phyloP scores from a whole-genome alignment of 2,797 vertebrate species.

The Trachops cirrhosus region DNA sequence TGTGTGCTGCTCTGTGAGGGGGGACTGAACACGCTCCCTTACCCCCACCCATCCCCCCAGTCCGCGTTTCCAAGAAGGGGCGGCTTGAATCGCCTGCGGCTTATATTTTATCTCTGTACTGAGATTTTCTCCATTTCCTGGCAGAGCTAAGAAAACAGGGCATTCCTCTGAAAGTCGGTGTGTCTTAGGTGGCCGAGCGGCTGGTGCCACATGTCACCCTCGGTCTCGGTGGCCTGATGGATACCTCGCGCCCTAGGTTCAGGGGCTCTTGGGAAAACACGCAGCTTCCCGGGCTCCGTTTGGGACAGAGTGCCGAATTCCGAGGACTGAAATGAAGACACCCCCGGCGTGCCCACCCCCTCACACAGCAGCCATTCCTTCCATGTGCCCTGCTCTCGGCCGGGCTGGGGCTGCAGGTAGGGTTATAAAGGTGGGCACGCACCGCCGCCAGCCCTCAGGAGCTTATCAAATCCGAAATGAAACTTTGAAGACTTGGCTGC shows the following conservation, averaged over 20 bases:
- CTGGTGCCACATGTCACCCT: background rate
- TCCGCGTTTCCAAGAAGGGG: background rate
- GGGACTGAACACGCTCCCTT: background rate
- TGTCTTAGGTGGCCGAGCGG: background rate
- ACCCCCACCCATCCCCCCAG: background rate
- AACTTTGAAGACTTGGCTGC: background rate
- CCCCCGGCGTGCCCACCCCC: accelerated
- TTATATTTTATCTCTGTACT: slow-evolving; percentile 32
- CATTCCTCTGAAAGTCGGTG: background rate
- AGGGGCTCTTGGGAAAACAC: background rate
- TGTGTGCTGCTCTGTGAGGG: background rate
- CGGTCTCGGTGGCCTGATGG: background rate
- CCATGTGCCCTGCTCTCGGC: background rate
- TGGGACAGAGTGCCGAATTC: background rate
- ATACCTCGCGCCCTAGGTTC: background rate
- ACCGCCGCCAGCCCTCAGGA: background rate
- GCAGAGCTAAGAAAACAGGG: slow-evolving; percentile 38
- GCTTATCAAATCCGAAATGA: background rate
- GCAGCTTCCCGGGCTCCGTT: background rate
- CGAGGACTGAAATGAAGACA: background rate
- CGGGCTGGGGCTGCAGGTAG: background rate
- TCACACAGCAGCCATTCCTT: background rate
- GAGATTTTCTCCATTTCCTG: slow-evolving; percentile 7
- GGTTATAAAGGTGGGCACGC: background rate
- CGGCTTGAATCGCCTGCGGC: background rate